These are phyloP conservation scores for Hemiprocne comata DNA, from an alignment of 2,113 vertebrate species.

Conservation along the genomic window DNA sequence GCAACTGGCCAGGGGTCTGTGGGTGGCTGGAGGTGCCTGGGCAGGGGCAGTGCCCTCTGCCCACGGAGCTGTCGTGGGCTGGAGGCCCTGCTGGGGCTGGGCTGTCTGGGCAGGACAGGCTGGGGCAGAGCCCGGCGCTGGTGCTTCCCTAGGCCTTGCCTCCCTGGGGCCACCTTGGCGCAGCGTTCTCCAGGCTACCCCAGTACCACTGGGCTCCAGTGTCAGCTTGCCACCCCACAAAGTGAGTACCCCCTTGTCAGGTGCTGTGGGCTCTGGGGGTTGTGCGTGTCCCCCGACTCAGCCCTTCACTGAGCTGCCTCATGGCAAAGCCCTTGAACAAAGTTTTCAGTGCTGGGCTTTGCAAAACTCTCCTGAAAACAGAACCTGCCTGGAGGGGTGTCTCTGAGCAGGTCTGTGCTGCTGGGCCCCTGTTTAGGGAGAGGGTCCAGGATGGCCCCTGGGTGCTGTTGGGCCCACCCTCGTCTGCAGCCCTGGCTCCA, in stretches of 20 bases:
- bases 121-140: neutral
- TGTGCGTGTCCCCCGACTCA: neutral
- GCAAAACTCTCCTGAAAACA: neutral
- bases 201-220: accelerated
- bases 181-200: accelerated
- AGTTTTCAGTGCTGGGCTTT: neutral
- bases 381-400: neutral
- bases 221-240: accelerated
- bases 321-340: neutral
- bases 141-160: neutral
- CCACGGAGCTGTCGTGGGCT: neutral
- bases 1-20: neutral
- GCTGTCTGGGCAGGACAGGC: conserved; percentile 17
- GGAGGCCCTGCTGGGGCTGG: neutral
- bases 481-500: accelerated
- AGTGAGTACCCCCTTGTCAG: neutral
- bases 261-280: neutral
- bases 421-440: neutral
- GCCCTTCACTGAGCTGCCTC: neutral
- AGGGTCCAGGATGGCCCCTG: accelerated
- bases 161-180: neutral
- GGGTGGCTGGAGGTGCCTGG: neutral
- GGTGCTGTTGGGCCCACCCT: accelerated
- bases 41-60: neutral
- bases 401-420: neutral